Base-by-base conservation (phyloP, 2,113 vertebrate species). In the Muntiacus reevesi region DNA sequence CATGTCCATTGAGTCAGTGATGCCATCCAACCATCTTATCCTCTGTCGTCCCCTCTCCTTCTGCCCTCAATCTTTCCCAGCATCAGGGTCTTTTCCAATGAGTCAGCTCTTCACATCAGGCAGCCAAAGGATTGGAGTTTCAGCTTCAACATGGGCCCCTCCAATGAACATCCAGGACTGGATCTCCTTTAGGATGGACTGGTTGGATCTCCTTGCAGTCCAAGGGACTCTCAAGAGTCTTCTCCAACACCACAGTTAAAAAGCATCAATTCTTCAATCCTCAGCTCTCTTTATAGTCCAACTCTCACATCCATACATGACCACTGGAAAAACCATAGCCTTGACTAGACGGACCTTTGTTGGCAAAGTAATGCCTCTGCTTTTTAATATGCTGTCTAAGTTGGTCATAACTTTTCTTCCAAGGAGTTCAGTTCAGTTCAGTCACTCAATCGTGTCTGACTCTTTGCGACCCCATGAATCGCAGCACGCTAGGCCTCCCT, bases 381-480 rank as follows among this genome's bases (percentile, higher is more conserved):
- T 64, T 64, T n/a, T 64, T 17, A 64, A 64, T 64, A n/a, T 33
- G 30, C 15, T 64, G 4, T 33, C 1, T 33, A 64, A 30, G 30
- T 15, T 64, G 15, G 62, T 64, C 62, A 33, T 8, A 64, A 64
- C 30, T 64, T 33, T 8, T 3, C 62, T 64, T 64, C 7, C 15
- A 64, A 64, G 60, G 30, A 64, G 14, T 64, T 40, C 33, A n/a
- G 64, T 67, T 64, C 60, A 64, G 6, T 8, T 67, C 64, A 67
- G 33, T 67, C 1, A 0, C 64, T 67, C 33, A n/a, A 33, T n/a
- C 8, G 0, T 10, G 33, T 19, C 64, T 0, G 0, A 36, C 33
- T 67, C 62, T 67, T 67, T n/a, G 33, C 0, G 1, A 67, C 8
- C 8, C 64, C 8, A 19, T 67, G 8, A 67, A 67, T 17, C 4